These are phyloP conservation scores for Volucella zonaria DNA, from an alignment of 2,888 invertebrate genomes.

Conservation along the genomic window DNA sequence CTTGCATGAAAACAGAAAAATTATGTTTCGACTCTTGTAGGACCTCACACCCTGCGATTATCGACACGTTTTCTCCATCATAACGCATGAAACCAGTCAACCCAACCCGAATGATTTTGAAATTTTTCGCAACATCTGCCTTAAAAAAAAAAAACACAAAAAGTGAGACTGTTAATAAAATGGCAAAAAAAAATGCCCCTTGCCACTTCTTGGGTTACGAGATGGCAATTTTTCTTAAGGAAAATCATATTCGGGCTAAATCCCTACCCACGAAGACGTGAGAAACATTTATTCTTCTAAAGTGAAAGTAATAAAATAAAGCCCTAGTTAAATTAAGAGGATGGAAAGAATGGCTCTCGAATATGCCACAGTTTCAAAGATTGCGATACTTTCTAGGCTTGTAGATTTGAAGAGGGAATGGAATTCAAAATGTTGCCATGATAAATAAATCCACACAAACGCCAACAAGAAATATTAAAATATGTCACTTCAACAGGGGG, in stretches of 20 bases:
- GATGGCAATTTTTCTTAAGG: constrained; percentile 41
- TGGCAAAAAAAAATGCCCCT: constrained; percentile 12
- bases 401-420: too few species aligned
- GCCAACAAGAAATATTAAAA: too few species aligned
- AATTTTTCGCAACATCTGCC: constrained; percentile 61
- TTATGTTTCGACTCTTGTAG: constrained; percentile 6
- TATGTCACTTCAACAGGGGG: too few species aligned
- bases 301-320: constrained; percentile 27
- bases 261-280: not conserved
- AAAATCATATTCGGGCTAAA: constrained; percentile 44
- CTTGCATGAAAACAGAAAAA: constrained; percentile 7
- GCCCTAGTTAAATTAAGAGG: not conserved
- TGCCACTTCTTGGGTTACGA: not conserved
- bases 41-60: constrained; percentile 51
- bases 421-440: too few species aligned
- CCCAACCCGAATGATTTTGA: constrained; percentile 30
- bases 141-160: constrained; percentile 22
- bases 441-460: too few species aligned
- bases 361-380: too few species aligned
- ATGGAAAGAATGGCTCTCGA: too few species aligned
- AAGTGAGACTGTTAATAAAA: constrained; percentile 46
- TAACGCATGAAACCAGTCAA: constrained; percentile 56
- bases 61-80: constrained; percentile 72
- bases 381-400: too few species aligned
- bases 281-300: not conserved